Conservation (phyloP, 2,797 vertebrate species). For the Sebastiscus albofasciatus region DNA sequence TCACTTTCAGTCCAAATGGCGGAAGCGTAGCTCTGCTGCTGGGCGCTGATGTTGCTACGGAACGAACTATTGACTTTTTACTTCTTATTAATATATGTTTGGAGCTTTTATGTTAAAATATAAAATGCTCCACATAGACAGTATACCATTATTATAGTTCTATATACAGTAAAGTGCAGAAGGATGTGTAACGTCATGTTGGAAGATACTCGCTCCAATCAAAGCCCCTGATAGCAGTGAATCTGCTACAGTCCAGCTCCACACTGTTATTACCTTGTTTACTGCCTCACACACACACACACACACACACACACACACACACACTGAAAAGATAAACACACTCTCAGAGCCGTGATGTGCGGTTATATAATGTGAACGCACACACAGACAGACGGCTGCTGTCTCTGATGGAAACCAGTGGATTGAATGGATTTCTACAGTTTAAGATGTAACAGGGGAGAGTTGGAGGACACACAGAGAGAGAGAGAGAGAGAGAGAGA, state of each 20-base stretch:
- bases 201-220: background rate
- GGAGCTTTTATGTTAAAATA: background rate
- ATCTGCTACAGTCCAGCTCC: background rate
- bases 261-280: slow-evolving; percentile 42
- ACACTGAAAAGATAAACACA: slow-evolving; percentile 2
- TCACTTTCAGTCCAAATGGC: too few relatives aligned
- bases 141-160: background rate
- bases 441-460: slow-evolving; percentile 50
- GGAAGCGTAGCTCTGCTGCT: too few relatives aligned
- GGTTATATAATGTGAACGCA: slow-evolving; percentile 2
- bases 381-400: background rate
- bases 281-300: slow-evolving; percentile 21
- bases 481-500: background rate
- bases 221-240: slow-evolving; percentile 3
- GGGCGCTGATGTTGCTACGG: too few relatives aligned
- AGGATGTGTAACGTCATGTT: background rate
- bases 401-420: slow-evolving; percentile 48
- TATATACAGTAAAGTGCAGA: background rate
- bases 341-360: background rate
- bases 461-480: slow-evolving; percentile 46
- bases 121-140: background rate
- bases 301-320: slow-evolving; percentile 10
- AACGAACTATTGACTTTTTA: too few relatives aligned
- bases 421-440: slow-evolving; percentile 62
- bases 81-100: too few relatives aligned